Base-by-base conservation (phyloP, 2,113 vertebrate genomes). In the Festucalex cinctus region DNA sequence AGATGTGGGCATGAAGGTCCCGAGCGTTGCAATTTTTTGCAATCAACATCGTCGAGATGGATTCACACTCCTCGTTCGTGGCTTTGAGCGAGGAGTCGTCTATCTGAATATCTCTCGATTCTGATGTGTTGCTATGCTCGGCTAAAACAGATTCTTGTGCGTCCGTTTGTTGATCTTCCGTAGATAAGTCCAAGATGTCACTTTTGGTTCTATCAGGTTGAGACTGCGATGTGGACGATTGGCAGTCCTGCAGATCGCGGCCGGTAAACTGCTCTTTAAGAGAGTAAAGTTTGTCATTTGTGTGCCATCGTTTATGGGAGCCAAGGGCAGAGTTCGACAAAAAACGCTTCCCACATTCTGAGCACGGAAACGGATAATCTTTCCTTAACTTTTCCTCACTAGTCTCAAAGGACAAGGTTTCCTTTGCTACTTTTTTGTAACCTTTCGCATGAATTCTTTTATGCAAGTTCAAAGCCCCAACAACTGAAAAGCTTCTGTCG, bases 291-390 rank as follows among this genome's bases (percentile, higher is more conserved):
- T 86, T 81, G 75, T 90, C 88, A 14, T 90, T 88, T 64, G 71
- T 85, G 74, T 93, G 91, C 90, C 90, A 92, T 69, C 90, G 74
- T 73, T 78, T 90, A 69, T 92, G 92, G 44, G 88, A 89, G 17
- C 91, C 87, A 0, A 93, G 90, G 12, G 91, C 91, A 0, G 90
- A 86, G 75, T 91, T 92, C 9, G 88, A 84, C 41, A 77, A 70
- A 72, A 92, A 92, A 26, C 78, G 68, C 54, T 90, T 86, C 5
- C 91, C 92, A 66, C 92, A 93, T 32, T 92, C 91, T 5, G 71
- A 56, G 72, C 92, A 93, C 41, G 71, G 74, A 75, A 91, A 91
- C 1, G 39, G 37, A 6, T 77, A 71, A 75, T 84, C 88, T 63
- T 37, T 61, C n/a, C 59, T 17, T 37, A 79, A 75, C 16, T 73